Evolutionary conservation across 2,113 vertebrate species (phyloP), one percentile per base, ranked within the genome.

Genomic region (Coreoperca whiteheadi): DNA sequence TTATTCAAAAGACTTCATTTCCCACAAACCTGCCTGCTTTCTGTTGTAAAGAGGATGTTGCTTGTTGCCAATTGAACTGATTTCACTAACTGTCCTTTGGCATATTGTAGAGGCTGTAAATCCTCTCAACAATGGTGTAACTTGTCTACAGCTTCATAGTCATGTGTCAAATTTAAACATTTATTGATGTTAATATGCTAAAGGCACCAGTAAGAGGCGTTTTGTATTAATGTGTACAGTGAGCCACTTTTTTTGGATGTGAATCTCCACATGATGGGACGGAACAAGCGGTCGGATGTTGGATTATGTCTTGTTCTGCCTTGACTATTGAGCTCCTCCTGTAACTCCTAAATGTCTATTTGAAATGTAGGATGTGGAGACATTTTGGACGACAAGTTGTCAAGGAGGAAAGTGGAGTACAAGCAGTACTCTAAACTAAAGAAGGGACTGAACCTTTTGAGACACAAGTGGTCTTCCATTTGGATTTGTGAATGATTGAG

Each of bases 381-480:
- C 16, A 14, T 46, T 85, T 25, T 56, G 21, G 14, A 43, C 41
- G 23, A 74, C 32, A 16, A 30, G 25, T 41, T 25, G 9, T 56
- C 23, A 41, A 68, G 68, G 43, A 75, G 61, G 74, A 66, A 72
- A 59, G 16, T 56, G 18, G 68, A 79, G 71, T 34, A n/a, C 60
- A 56, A 46, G 20, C 72, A 21, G 74, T 28, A 59, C 81, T 79
- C 71, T 84, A 65, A 67, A 77, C 63, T 48, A 46, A 77, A 69
- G 56, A 77, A 16, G 21, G 68, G 57, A 72, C 51, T 66, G 57
- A 74, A 74, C n/a, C 37, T 43, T 76, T 69, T 51, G 57, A 71
- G n/a, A 79, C 71, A 50, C 28, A 60, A 72, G 43, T 48, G 51
- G 75, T 87, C 83, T 86, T 91, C 83, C 87, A 66, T 81, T 87